Conservation (phyloP, 30 jellyfish, hydroid and myxozoan genomes). For the Aurelia sp. region DNA sequence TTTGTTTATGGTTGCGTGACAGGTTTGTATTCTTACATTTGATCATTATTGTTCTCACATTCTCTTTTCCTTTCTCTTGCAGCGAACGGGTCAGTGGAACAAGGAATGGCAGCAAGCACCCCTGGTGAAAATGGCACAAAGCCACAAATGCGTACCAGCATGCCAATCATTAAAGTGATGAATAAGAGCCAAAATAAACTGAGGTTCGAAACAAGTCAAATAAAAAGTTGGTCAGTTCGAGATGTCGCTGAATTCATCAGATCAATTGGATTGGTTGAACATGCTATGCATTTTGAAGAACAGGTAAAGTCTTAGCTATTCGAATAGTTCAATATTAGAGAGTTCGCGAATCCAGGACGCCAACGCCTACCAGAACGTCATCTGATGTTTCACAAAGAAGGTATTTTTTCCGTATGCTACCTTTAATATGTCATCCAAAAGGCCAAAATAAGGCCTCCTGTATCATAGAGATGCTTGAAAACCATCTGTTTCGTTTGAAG, state of each 20-base stretch:
- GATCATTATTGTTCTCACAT: too few relatives aligned
- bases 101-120: constrained; percentile 11
- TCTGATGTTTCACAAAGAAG: too few relatives aligned
- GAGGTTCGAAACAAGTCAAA: constrained; percentile 64
- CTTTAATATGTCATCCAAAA: too few relatives aligned
- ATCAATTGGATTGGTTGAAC: constrained; percentile 80
- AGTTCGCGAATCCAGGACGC: too few relatives aligned
- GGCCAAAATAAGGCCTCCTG: too few relatives aligned
- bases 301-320: constrained; percentile 44
- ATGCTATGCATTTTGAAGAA: constrained; percentile 83
- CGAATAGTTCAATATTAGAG: too few relatives aligned
- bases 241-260: constrained; percentile 86
- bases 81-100: neutral
- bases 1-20: too few relatives aligned
- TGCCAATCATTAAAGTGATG: constrained; percentile 61
- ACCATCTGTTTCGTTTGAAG: too few relatives aligned
- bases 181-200: constrained; percentile 25
- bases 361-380: too few relatives aligned
- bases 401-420: too few relatives aligned
- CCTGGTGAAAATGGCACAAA: neutral
- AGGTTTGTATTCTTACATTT: too few relatives aligned
- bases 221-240: constrained; percentile 77
- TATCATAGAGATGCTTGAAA: too few relatives aligned
- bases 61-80: neutral
- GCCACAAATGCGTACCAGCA: constrained; percentile 15